Percentiles rank a stretch among this genome's conserved stretches.
These are phyloP conservation scores for Sorex fumeus DNA, from an alignment of 2,113 vertebrate genomes.

Conservation along the genomic window DNA sequence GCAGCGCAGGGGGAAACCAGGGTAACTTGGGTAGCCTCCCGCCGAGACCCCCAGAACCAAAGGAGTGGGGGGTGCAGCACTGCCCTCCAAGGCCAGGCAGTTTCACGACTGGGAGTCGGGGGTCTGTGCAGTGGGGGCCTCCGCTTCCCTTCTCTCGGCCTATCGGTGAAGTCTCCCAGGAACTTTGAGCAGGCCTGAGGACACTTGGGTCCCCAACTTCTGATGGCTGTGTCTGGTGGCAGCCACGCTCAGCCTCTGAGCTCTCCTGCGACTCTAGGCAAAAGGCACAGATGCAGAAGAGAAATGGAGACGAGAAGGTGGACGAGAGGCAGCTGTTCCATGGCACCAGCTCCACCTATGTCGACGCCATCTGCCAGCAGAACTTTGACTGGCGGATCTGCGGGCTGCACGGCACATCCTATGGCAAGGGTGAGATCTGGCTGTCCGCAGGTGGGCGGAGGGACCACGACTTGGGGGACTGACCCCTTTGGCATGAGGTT, in stretches of 20 bases:
- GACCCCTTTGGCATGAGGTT: not conserved
- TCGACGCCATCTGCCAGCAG: constrained; percentile 86
- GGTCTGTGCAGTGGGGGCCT: too few species aligned
- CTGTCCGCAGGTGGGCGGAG: not conserved
- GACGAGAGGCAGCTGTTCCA: constrained; percentile 90
- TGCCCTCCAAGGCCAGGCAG: too few species aligned
- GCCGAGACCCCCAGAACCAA: not conserved
- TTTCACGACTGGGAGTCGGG: too few species aligned
- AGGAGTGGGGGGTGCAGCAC: not conserved
- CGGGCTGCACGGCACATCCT: constrained; percentile 88
- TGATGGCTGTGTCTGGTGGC: too few species aligned
- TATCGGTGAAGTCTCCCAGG: too few species aligned
- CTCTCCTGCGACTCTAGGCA: constrained; percentile 85
- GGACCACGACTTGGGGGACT: not conserved
- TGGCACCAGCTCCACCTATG: constrained; percentile 82
- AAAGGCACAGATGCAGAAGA: constrained; percentile 91
- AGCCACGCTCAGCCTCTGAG: not conserved
- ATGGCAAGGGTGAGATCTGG: constrained; percentile 89
- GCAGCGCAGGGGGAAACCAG: too few species aligned
- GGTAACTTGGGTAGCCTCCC: not conserved
- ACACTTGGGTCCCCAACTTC: too few species aligned
- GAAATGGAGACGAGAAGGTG: constrained; percentile 83
- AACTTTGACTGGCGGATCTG: constrained; percentile 93
- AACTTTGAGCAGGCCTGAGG: too few species aligned
- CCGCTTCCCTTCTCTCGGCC: too few species aligned